Base-by-base conservation (phyloP, 2,113 vertebrate genomes). In the Dolichallabes microphthalmus region DNA sequence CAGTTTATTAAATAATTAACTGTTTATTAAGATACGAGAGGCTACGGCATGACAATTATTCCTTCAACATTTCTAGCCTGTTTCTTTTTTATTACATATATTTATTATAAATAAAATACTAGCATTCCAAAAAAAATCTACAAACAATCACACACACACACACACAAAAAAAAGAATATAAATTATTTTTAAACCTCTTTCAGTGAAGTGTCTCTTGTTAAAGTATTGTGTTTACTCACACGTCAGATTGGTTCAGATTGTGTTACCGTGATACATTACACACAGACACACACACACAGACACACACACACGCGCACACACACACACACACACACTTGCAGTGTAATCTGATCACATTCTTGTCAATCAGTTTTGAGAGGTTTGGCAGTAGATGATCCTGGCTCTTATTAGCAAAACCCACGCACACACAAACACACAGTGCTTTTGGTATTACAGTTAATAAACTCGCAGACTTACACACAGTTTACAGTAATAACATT, bases 241-340 rank as follows among this genome's bases (percentile, higher is more conserved):
- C 19, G 17, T 78, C 76, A 78, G 52, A 78, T 58, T 73, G 39
- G 57, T 57, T 66, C 50, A 63, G 85, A 80, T 86, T 83, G 60
- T 86, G 27, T 88, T 83, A 80, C 75, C 60, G 20, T 83, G 76
- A 84, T 58, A 82, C 39, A 52, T 4, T 69, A 68, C 78, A 87
- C 69, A 77, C 71, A 1, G 53, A 83, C 63, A 80, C 83, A 86
- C 63, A 73, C 74, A 85, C 63, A 88, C 79, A 85, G 64, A 74
- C 64, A 57, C 81, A 75, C 32, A 79, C 32, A n/a, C n/a, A n/a
- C n/a, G n/a, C 75, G 74, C 82, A 77, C 27, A 73, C 82, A 63
- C 57, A 85, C 79, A 80, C 76, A 45, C 82, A 63, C 76, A 86
- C 79, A 87, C 84, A 83, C 85, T 82, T 55, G 86, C 53, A 78